Base-by-base conservation (phyloP, 2,888 invertebrate genomes). In the Aspidiotus rigidus region DNA sequence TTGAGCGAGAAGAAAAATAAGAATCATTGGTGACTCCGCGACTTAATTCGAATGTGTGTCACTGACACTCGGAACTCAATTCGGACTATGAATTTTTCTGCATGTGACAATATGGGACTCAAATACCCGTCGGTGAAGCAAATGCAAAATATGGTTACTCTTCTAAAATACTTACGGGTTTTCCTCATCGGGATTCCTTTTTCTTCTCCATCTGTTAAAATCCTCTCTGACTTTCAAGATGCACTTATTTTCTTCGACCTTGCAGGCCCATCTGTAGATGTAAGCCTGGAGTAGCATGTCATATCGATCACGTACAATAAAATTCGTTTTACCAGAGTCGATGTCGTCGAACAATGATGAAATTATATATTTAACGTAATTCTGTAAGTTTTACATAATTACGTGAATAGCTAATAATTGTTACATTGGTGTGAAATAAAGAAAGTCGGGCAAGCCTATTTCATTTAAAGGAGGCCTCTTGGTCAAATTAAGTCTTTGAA, bases 191-290 rank as follows among this genome's bases (percentile, higher is more conserved):
- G 90, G 89, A 76, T 88, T 84, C 0, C 88, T 84, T 0, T 83
- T 80, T 69, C 83, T 80, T 77, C 86, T 85, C 90, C 91, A 91
- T 73, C 86, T 85, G 41, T 86, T 83, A 76, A 89, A 93, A 75
- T 87, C 83, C 10, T 82, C 79, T 8, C 85, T 84, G 0, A 90
- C 86, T 69, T 88, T 86, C n/a, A 83, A 80, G 9, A 92, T 80
- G 75, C 93, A 93, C 74, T 86, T 85, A 7, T 82, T 80, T 70
- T 88, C 85, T 16, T 88, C 90, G 71, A 90, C 82, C 72, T 83
- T 83, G 73, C 93, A 93, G 0, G 90, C 89, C 77, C 88, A 56
- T 42, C 41, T 39, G 17, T 49, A 62, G 15, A 69, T 62, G 39
- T 62, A 10, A 10, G 69, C 39, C 16, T 54, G 40, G 44, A 69